These are phyloP conservation scores for Cynoglossus semilaevis DNA, from an alignment of 2,113 vertebrate genomes.

Conservation along the genomic window DNA sequence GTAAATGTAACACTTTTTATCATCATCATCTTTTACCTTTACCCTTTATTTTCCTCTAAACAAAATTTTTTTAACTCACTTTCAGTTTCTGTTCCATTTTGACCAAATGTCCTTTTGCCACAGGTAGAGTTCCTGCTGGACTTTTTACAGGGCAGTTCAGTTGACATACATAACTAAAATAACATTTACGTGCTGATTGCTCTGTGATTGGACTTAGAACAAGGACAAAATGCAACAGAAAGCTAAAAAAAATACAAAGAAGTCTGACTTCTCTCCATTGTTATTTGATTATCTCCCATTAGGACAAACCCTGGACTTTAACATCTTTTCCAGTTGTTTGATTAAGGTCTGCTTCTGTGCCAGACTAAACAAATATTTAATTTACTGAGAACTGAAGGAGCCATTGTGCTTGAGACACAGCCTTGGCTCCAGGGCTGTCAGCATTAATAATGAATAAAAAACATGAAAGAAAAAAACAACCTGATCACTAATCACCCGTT, in stretches of 20 bases:
- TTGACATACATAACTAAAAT: too few relatives aligned
- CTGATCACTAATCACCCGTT: constrained; percentile 32
- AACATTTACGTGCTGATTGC: too few relatives aligned
- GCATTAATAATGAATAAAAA: constrained; percentile 36
- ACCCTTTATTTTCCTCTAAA: too few relatives aligned
- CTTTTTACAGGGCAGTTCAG: too few relatives aligned
- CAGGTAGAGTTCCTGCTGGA: too few relatives aligned
- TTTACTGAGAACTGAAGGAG: constrained; percentile 9
- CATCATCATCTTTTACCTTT: neutral
- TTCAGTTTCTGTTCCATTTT: too few relatives aligned
- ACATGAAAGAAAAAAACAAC: constrained; percentile 33
- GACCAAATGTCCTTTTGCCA: too few relatives aligned
- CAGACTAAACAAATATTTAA: constrained; percentile 38
- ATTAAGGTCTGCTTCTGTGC: constrained; percentile 6
- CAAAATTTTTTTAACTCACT: too few relatives aligned
- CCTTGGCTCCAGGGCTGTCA: constrained; percentile 18
- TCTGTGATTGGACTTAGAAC: too few relatives aligned
- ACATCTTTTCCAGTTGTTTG: constrained; percentile 13
- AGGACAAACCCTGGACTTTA: neutral
- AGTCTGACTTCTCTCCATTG: too few relatives aligned
- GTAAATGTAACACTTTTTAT: neutral
- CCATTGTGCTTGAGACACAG: constrained; percentile 35
- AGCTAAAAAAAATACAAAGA: too few relatives aligned
- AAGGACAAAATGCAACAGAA: too few relatives aligned
- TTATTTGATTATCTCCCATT: neutral